phyloP scores from a whole-genome alignment of 2,888 invertebrate species.

The Papilio protenor region DNA sequence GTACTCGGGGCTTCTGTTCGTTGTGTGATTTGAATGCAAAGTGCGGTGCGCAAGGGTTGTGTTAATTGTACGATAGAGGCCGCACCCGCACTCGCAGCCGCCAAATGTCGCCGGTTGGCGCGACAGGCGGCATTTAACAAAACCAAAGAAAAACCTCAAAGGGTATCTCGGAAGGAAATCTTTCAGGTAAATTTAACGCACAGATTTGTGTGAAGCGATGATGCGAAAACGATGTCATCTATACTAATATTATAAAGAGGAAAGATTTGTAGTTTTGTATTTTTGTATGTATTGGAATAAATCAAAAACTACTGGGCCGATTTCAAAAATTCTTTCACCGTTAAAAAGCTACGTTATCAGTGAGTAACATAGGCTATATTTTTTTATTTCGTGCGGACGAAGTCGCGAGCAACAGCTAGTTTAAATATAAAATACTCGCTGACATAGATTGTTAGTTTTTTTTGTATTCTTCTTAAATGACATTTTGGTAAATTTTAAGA shows the following conservation, averaged over 20 bases:
- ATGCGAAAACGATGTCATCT: too few species aligned
- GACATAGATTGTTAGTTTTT: too few species aligned
- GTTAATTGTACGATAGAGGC: constrained; percentile 73
- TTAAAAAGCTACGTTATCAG: too few species aligned
- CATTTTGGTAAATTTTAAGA: not conserved
- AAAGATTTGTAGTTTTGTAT: too few species aligned
- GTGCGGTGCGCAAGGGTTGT: constrained; percentile 72
- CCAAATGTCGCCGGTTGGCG: constrained; percentile 44
- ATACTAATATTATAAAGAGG: too few species aligned
- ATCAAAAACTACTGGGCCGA: too few species aligned
- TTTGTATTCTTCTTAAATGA: not conserved
- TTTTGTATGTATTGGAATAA: too few species aligned
- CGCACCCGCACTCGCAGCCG: constrained; percentile 57
- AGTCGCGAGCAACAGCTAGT: too few species aligned
- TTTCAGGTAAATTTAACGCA: not conserved
- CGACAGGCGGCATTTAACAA: constrained; percentile 31
- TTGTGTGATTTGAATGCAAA: constrained; percentile 79
- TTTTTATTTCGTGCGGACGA: too few species aligned
- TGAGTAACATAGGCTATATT: too few species aligned
- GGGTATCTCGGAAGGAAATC: not conserved
- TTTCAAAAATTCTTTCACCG: too few species aligned
- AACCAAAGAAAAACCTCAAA: constrained; percentile 26
- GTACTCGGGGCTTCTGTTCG: constrained; percentile 70
- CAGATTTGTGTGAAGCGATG: not conserved
- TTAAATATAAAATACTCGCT: too few species aligned